phyloP scores from a whole-genome alignment of 2,113 vertebrate species.

The Helogale parvula region DNA sequence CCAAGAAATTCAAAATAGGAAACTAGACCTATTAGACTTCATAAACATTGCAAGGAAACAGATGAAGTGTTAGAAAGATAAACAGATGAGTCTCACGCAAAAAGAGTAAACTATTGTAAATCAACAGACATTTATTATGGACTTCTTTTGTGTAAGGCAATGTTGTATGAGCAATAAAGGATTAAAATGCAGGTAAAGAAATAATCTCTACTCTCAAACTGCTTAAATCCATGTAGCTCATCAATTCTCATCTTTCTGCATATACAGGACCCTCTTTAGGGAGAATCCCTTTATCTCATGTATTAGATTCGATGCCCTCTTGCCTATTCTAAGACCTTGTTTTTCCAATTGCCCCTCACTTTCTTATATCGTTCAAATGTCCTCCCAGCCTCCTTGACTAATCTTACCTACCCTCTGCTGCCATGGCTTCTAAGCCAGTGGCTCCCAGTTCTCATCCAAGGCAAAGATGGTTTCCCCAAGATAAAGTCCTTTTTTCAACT shows the following conservation, averaged over 20 bases:
- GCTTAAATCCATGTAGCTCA: not conserved
- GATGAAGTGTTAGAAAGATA: not conserved
- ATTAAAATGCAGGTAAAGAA: not conserved
- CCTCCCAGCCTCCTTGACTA: not conserved
- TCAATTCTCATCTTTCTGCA: not conserved
- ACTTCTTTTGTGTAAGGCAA: not conserved
- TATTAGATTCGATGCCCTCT: not conserved
- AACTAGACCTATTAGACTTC: not conserved
- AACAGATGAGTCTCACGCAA: not conserved
- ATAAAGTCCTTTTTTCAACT: not conserved
- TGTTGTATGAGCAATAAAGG: not conserved
- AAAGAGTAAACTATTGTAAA: not conserved
- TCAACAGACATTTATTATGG: not conserved
- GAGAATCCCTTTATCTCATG: not conserved
- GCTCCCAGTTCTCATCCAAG: not conserved
- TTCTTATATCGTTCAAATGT: not conserved
- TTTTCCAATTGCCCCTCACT: not conserved
- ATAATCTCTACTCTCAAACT: not conserved
- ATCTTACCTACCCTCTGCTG: not conserved
- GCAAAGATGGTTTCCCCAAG: not conserved
- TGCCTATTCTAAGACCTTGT: not conserved
- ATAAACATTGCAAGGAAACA: conserved; percentile 1
- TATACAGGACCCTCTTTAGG: not conserved
- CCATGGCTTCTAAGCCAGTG: not conserved
- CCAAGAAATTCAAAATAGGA: not conserved